These are phyloP conservation scores for Micrasema longulum DNA, from an alignment of 1,140 invertebrate species.

Conservation along the genomic window DNA sequence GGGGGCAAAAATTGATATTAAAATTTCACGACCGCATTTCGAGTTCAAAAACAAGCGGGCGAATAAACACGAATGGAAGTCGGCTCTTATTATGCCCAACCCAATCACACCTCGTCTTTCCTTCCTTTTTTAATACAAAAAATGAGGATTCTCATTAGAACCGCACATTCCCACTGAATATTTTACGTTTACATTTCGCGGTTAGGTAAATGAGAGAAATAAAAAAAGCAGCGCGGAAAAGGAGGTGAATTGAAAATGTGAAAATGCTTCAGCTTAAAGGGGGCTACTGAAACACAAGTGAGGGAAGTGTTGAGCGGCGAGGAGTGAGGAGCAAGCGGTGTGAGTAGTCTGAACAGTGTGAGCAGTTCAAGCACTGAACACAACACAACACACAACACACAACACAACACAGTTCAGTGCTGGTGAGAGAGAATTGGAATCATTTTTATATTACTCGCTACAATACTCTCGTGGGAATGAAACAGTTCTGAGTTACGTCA, in stretches of 20 bases:
- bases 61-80: conserved; percentile 45
- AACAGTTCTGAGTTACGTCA: conserved; percentile 15
- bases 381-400: too few relatives aligned
- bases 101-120: conserved; percentile 44
- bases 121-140: conserved; percentile 48
- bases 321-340: background rate
- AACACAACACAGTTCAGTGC: too few relatives aligned
- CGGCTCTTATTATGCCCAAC: conserved; percentile 31
- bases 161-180: conserved; percentile 47
- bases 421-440: conserved; percentile 5
- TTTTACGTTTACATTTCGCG: conserved; percentile 46
- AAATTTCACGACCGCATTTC: conserved; percentile 51
- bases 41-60: conserved; percentile 47
- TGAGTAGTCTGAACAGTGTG: background rate
- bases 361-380: too few relatives aligned
- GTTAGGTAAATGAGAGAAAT: conserved; percentile 43
- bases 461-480: conserved; percentile 1
- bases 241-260: conserved; percentile 47
- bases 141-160: conserved; percentile 49
- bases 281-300: conserved; percentile 34
- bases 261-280: conserved; percentile 42
- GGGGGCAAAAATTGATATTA: conserved; percentile 50
- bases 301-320: conserved; percentile 18
- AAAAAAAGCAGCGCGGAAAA: conserved; percentile 38
- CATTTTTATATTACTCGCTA: conserved; percentile 25